Evolutionary conservation across 2,888 invertebrate species (phyloP).

Genomic region (Phoronis australis): DNA sequence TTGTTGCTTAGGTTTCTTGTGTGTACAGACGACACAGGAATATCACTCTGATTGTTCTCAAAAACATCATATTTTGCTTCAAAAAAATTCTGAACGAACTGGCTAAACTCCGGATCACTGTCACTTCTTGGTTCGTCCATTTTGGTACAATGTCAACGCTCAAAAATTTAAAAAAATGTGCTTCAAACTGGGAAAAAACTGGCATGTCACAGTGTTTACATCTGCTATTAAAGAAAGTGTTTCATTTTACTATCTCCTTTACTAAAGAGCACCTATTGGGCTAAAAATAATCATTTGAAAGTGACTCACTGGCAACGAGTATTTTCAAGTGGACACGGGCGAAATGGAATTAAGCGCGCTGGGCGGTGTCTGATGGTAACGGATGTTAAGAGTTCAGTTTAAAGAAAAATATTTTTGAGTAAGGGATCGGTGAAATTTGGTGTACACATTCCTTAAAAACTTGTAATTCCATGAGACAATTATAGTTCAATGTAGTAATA

Average conservation of each 20-base stretch:
- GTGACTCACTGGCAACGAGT: not conserved
- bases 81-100: not conserved
- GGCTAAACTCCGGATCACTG: not conserved
- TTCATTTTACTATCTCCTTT: too few relatives aligned
- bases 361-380: not conserved
- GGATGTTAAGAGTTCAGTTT: not conserved
- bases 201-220: not conserved
- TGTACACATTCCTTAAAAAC: too few relatives aligned
- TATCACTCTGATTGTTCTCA: not conserved
- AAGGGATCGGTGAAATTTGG: too few relatives aligned
- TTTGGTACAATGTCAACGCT: not conserved
- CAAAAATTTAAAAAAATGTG: not conserved
- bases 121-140: not conserved
- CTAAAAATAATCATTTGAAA: too few relatives aligned
- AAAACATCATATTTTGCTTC: not conserved
- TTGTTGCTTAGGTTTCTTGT: not conserved
- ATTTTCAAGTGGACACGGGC: not conserved
- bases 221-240: too few relatives aligned
- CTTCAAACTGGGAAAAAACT: not conserved
- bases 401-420: too few relatives aligned
- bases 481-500: too few relatives aligned
- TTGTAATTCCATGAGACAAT: too few relatives aligned
- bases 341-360: not conserved
- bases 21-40: not conserved
- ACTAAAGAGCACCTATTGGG: too few relatives aligned